Conservation (phyloP, 2,888 invertebrate species). For the Eilema depressum region DNA sequence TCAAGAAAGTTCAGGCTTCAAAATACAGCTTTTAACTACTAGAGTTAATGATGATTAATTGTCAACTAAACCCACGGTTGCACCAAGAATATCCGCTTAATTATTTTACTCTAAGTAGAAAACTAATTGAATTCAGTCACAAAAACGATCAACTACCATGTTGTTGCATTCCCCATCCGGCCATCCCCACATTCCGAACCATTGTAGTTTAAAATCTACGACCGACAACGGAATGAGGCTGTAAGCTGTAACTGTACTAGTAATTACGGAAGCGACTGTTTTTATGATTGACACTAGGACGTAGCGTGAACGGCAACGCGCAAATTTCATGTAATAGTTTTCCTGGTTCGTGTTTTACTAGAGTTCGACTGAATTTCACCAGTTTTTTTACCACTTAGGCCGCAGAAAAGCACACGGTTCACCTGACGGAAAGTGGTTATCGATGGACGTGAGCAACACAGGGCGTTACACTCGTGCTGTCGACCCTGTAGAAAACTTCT, state of each 20-base stretch:
- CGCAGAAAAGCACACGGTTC: too few species aligned
- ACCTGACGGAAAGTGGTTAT: too few species aligned
- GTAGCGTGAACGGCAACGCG: neutral
- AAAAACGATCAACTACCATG: neutral
- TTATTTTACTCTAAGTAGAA: neutral
- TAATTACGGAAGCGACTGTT: slow-evolving; percentile 2
- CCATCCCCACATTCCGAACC: neutral
- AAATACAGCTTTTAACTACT: too few species aligned
- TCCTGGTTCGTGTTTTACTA: neutral
- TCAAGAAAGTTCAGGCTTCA: too few species aligned
- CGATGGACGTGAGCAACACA: too few species aligned
- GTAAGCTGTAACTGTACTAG: neutral
- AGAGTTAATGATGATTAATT: too few species aligned
- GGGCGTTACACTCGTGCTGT: too few species aligned
- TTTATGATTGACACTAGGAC: neutral
- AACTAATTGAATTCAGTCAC: neutral
- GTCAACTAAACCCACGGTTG: neutral
- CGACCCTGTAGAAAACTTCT: too few species aligned
- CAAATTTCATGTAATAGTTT: neutral
- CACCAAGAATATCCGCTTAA: neutral
- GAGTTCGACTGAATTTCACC: neutral
- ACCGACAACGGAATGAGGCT: neutral
- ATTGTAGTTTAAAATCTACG: neutral
- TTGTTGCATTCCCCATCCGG: neutral
- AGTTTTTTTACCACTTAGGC: too few species aligned